A percentile compares a stretch with the other conserved stretches of the same genome.
These are phyloP conservation scores for Oligia strigilis DNA, from an alignment of 2,888 invertebrate genomes.

Conservation along the genomic window DNA sequence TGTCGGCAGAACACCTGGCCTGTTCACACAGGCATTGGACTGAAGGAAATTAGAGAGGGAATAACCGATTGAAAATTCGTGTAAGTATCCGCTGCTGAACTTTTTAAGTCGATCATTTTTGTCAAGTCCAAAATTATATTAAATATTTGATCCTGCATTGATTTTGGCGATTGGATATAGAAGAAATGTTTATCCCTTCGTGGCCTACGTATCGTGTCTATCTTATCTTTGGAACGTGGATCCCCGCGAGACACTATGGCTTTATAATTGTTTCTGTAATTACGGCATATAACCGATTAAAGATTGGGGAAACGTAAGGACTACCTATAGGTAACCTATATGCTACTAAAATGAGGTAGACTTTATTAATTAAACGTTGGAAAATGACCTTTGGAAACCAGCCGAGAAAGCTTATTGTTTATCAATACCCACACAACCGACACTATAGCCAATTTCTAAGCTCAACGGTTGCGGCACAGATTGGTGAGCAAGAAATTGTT, in stretches of 20 bases:
- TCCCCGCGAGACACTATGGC: too few relatives aligned
- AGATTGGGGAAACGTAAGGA: neutral
- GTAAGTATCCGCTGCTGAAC: constrained; percentile 57
- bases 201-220: too few relatives aligned
- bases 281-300: too few relatives aligned
- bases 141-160: neutral
- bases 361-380: neutral
- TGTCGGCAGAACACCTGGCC: constrained; percentile 70
- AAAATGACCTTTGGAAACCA: neutral
- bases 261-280: too few relatives aligned
- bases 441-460: neutral
- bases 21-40: constrained; percentile 74
- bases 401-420: neutral
- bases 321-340: too few relatives aligned
- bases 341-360: neutral
- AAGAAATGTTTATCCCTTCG: neutral
- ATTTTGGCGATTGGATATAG: neutral
- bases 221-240: too few relatives aligned
- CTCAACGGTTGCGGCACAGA: too few relatives aligned
- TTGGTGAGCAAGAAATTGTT: too few relatives aligned
- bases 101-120: neutral
- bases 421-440: neutral
- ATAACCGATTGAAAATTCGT: constrained; percentile 73
- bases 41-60: constrained; percentile 72
- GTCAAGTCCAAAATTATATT: too few relatives aligned